A percentile compares a stretch with the other conserved stretches of the same genome.
Conservation (phyloP, 2,888 invertebrate genomes). For the Noctua fimbriata region DNA sequence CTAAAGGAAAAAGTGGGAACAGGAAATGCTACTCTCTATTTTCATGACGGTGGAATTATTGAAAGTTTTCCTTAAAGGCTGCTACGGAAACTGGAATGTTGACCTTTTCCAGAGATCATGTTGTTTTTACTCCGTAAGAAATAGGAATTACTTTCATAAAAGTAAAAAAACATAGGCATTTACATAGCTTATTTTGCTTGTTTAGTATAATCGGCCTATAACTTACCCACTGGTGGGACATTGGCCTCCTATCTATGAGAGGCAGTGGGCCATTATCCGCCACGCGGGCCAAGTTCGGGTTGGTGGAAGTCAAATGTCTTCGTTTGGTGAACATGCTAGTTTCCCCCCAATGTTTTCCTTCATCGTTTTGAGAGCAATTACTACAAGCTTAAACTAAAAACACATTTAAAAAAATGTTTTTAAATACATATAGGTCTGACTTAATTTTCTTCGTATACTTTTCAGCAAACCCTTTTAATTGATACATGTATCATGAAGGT, state of each 20-base stretch:
- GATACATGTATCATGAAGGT: not conserved
- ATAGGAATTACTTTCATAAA: not conserved
- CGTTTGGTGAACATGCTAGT: not conserved
- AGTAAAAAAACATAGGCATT: not conserved
- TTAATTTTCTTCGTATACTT: not conserved
- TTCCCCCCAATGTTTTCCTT: no score
- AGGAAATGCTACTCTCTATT: constrained; percentile 17
- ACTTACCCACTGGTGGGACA: not conserved
- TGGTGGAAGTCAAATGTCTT: not conserved
- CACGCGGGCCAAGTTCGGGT: no score
- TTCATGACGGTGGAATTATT: constrained; percentile 3
- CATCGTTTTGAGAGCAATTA: no score
- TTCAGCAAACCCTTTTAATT: not conserved
- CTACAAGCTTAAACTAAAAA: no score
- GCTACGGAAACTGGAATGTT: not conserved
- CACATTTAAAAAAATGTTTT: no score
- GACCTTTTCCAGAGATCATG: not conserved
- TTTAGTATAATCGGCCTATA: not conserved
- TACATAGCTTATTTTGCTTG: not conserved
- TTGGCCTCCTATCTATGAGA: not conserved
- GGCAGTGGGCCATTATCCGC: no score
- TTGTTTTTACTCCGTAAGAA: not conserved
- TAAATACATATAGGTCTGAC: not conserved
- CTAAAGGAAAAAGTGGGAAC: constrained; percentile 21
- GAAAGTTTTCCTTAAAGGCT: constrained; percentile 6